Conservation (phyloP, 2,113 vertebrate genomes). For the Pionites leucogaster region DNA sequence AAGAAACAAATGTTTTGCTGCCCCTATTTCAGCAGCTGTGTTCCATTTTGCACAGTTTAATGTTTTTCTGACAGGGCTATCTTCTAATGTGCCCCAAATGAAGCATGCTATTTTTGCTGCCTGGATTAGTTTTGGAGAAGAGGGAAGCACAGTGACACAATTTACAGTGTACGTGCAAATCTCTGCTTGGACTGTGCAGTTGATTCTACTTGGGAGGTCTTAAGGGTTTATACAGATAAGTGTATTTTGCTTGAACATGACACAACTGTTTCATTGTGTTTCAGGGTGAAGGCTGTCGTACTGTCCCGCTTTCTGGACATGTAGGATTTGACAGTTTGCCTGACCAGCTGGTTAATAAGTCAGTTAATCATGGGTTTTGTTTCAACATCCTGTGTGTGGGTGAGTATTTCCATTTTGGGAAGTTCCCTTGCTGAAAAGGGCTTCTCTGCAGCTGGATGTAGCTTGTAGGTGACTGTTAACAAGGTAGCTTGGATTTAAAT, state of each 20-base stretch:
- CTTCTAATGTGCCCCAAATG: not conserved
- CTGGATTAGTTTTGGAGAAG: not conserved
- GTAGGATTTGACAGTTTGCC: constrained; percentile 99
- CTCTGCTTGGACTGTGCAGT: not conserved
- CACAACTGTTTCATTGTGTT: not conserved
- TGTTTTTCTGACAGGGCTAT: not conserved
- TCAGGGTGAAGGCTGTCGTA: constrained; percentile 93
- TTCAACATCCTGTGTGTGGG: constrained; percentile 99
- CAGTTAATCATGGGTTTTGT: constrained; percentile 96
- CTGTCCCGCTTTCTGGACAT: constrained; percentile 91
- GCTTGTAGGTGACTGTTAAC: constrained; percentile 61
- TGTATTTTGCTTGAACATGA: not conserved
- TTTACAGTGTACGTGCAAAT: not conserved
- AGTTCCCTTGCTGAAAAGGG: constrained; percentile 64
- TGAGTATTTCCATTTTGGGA: constrained; percentile 85
- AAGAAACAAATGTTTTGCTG: not conserved
- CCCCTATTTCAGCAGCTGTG: not conserved
- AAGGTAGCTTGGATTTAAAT: constrained; percentile 46
- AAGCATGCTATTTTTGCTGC: not conserved
- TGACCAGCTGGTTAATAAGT: constrained; percentile 99
- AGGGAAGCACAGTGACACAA: not conserved
- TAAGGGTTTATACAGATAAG: not conserved
- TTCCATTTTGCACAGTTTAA: not conserved
- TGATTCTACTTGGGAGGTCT: not conserved
- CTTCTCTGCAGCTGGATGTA: constrained; percentile 58